phyloP scores from a whole-genome alignment of 2,888 invertebrate genomes.

The Melipona beecheii region DNA sequence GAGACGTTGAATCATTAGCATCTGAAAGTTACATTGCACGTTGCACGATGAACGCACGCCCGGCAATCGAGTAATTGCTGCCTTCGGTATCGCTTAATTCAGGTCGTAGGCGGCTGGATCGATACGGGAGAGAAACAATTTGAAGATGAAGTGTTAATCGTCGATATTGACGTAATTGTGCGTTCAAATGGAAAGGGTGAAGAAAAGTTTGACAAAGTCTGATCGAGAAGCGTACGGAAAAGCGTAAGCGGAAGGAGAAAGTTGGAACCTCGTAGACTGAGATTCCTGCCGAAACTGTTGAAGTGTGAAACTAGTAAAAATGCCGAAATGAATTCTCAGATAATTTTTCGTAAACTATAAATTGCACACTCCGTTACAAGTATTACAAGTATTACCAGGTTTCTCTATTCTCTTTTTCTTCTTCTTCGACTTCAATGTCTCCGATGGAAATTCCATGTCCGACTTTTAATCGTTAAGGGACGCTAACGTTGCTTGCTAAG shows the following conservation, averaged over 20 bases:
- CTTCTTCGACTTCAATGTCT: too few species aligned
- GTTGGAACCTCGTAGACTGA: neutral
- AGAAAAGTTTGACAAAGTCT: neutral
- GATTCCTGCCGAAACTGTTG: neutral
- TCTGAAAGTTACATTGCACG: neutral
- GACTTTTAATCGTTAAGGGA: too few species aligned
- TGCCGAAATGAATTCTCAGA: neutral
- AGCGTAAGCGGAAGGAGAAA: neutral
- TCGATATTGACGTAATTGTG: neutral
- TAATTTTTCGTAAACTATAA: too few species aligned
- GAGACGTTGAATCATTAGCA: constrained; percentile 37
- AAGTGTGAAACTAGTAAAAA: neutral
- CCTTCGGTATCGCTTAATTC: neutral
- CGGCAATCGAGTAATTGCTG: neutral
- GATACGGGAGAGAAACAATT: neutral
- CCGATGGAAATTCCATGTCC: too few species aligned
- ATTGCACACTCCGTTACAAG: too few species aligned
- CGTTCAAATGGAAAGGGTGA: neutral
- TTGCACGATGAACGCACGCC: neutral
- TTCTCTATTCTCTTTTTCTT: too few species aligned
- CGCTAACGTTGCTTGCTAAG: neutral
- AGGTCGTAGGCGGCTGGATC: neutral
- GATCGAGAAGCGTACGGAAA: neutral
- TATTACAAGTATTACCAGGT: too few species aligned
- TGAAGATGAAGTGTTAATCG: neutral